These are phyloP conservation scores for Muricea muricata DNA, from an alignment of 92 coral and sea anemone species.

Conservation along the genomic window DNA sequence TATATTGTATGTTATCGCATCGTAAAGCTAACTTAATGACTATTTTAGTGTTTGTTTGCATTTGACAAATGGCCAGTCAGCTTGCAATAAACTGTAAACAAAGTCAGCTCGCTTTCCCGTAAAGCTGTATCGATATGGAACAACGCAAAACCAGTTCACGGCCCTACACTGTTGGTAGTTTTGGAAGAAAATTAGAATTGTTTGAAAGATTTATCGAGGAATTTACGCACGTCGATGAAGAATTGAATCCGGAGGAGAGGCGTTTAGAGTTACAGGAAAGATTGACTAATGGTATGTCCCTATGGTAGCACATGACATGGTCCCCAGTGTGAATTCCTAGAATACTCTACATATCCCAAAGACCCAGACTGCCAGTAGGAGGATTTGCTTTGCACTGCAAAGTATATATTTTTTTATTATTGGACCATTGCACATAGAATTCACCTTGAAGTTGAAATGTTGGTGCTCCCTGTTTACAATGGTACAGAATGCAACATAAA, in stretches of 20 bases:
- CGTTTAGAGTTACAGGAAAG: slow-evolving; percentile 90
- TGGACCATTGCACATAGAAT: too few species aligned
- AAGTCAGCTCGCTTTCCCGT: too few species aligned
- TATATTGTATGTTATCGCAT: not conserved
- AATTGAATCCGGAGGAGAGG: slow-evolving; percentile 94
- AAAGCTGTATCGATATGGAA: slow-evolving; percentile 36
- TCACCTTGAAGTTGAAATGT: too few species aligned
- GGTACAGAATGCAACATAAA: too few species aligned
- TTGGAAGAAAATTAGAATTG: slow-evolving; percentile 78
- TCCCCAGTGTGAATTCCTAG: too few species aligned
- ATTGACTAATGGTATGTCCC: slow-evolving; percentile 83
- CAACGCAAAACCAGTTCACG: slow-evolving; percentile 84
- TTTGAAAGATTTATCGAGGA: slow-evolving; percentile 92
- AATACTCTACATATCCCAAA: too few species aligned
- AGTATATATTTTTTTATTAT: too few species aligned
- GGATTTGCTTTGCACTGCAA: too few species aligned
- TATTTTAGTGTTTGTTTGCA: not conserved
- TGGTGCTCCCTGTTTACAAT: too few species aligned
- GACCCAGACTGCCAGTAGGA: too few species aligned
- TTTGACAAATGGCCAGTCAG: not conserved
- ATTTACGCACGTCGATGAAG: slow-evolving; percentile 96
- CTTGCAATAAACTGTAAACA: not conserved
- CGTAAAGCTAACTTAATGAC: not conserved
- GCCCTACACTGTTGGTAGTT: slow-evolving; percentile 96
- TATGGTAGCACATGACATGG: too few species aligned